phyloP scores from a whole-genome alignment of 2,888 invertebrate species.

The Eremobia ochroleuca region DNA sequence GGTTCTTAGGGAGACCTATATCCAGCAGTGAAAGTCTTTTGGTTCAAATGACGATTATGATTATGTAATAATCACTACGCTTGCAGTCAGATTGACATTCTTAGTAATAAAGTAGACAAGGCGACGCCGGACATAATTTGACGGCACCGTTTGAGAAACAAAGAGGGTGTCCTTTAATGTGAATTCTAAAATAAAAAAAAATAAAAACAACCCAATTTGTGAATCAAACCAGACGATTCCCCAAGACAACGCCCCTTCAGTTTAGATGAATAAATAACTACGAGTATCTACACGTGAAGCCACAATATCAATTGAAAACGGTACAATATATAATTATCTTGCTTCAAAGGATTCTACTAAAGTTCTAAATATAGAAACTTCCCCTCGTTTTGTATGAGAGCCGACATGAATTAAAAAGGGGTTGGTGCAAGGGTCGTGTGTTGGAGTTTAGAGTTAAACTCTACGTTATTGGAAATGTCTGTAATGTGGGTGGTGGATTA shows the following conservation, averaged over 20 bases:
- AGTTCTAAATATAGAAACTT: constrained; percentile 72
- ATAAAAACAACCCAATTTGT: neutral
- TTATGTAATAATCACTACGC: neutral
- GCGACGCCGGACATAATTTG: neutral
- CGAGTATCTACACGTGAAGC: constrained; percentile 9
- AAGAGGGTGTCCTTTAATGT: neutral
- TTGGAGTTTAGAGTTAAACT: constrained; percentile 62
- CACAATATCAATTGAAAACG: constrained; percentile 20
- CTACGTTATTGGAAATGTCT: constrained; percentile 40
- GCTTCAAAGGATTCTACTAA: constrained; percentile 49
- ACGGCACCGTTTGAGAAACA: neutral
- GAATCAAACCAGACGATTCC: neutral
- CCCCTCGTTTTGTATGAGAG: constrained; percentile 66
- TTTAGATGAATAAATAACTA: constrained; percentile 21
- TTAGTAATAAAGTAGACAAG: neutral
- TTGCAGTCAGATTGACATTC: neutral
- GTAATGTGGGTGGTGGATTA: neutral
- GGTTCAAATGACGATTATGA: too few species aligned
- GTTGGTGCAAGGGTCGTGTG: constrained; percentile 74
- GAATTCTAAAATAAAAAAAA: neutral
- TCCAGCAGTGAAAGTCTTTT: neutral
- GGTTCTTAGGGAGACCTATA: neutral
- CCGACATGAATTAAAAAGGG: constrained; percentile 80
- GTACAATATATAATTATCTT: constrained; percentile 42
- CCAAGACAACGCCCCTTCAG: neutral